A percentile compares a stretch with the other conserved stretches of the same genome.
These are phyloP conservation scores for Anarsia innoxiella DNA, from an alignment of 2,888 invertebrate genomes.

Conservation along the genomic window DNA sequence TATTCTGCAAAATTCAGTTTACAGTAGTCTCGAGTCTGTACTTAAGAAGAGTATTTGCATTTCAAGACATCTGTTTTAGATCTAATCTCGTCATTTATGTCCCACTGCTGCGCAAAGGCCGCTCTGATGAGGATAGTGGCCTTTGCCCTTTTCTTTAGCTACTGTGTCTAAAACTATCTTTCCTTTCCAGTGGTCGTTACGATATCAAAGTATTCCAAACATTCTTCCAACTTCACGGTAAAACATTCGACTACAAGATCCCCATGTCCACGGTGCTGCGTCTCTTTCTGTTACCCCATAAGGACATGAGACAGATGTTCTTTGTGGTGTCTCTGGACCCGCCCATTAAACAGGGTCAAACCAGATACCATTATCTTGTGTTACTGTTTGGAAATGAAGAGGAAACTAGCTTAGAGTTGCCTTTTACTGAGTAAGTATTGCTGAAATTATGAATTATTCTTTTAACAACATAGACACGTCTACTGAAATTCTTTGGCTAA, in stretches of 20 bases:
- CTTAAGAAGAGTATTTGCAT: no score
- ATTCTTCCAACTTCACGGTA: constrained; percentile 84
- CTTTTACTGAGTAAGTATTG: constrained; percentile 89
- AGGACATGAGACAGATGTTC: constrained; percentile 98
- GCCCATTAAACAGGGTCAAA: constrained; percentile 99
- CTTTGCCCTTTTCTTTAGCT: no score
- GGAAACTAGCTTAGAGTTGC: constrained; percentile 92
- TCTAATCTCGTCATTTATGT: no score
- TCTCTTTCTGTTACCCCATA: constrained; percentile 95
- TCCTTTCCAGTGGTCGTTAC: constrained; percentile 89
- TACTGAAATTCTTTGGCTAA: no score
- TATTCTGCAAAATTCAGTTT: no score
- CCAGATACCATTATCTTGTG: constrained; percentile 97
- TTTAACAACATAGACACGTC: no score
- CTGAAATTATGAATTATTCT: no score
- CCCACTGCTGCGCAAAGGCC: no score
- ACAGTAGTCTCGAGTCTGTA: no score
- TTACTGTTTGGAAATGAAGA: constrained; percentile 96
- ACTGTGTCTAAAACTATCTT: no score
- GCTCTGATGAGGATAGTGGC: no score
- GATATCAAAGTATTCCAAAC: constrained; percentile 94
- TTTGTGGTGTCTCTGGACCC: constrained; percentile 98
- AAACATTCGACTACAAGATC: constrained; percentile 99
- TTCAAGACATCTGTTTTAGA: no score
- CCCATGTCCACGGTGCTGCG: constrained; percentile 97